These are phyloP conservation scores for Araneus ventricosus DNA, from an alignment of 1,140 invertebrate genomes.

Conservation along the genomic window DNA sequence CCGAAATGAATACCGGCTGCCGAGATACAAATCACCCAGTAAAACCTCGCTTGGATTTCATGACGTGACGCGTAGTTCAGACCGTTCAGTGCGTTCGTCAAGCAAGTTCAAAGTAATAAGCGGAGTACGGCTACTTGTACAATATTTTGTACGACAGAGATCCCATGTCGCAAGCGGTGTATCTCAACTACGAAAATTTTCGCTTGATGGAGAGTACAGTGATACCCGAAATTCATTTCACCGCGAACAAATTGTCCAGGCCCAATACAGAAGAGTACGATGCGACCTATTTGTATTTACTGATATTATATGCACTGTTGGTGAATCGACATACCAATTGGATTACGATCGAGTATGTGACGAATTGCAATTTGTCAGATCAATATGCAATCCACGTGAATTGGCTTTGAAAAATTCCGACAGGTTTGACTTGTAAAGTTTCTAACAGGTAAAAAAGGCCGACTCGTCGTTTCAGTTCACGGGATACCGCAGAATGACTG, in stretches of 20 bases:
- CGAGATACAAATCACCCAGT: neutral
- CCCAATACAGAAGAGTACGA: neutral
- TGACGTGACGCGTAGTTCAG: neutral
- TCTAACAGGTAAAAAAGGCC: too few species aligned
- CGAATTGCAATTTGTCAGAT: neutral
- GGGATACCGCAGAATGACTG: too few species aligned
- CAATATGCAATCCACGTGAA: neutral
- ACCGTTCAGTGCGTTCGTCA: neutral
- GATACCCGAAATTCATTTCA: neutral
- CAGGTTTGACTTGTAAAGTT: too few species aligned
- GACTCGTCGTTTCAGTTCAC: too few species aligned
- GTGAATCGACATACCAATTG: conserved; percentile 41
- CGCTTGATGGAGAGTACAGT: neutral
- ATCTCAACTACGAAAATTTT: conserved; percentile 11
- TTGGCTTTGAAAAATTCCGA: too few species aligned
- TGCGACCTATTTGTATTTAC: conserved; percentile 33
- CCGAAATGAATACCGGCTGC: neutral
- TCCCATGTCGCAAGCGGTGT: neutral
- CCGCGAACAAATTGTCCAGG: neutral
- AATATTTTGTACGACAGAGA: neutral
- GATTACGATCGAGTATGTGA: conserved; percentile 36
- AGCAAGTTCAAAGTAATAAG: neutral
- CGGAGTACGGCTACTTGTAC: conserved; percentile 20
- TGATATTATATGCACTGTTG: conserved; percentile 45
- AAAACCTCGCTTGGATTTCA: neutral